Conservation (phyloP, 2,797 vertebrate species). For the Eptatretus atami region DNA sequence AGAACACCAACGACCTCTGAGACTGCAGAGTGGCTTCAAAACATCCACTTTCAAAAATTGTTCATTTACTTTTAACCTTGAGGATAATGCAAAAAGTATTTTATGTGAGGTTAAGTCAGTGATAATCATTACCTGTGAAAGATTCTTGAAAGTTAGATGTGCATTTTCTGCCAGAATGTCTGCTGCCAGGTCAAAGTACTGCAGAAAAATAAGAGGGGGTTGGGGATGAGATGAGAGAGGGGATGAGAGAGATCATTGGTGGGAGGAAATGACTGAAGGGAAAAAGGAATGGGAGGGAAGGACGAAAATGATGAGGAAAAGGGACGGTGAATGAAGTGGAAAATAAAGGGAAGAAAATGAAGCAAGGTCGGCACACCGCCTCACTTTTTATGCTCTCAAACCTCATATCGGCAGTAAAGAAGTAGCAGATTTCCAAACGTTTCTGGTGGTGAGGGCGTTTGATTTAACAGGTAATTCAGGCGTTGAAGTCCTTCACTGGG, state of each 20-base stretch:
- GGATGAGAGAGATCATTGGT: background rate
- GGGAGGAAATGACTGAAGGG: background rate
- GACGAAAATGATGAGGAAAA: background rate
- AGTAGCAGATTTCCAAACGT: conserved; percentile 68
- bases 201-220: conserved; percentile 9
- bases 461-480: conserved; percentile 59
- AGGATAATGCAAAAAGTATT: no score
- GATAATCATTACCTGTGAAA: conserved; percentile 25
- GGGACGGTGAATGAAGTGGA: background rate
- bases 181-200: conserved; percentile 70
- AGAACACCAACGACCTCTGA: no score
- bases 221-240: background rate
- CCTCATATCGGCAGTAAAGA: conserved; percentile 68
- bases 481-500: conserved; percentile 74
- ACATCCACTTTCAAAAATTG: no score
- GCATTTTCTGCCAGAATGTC: conserved; percentile 79
- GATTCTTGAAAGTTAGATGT: conserved; percentile 62
- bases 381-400: conserved; percentile 11
- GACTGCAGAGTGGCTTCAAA: no score
- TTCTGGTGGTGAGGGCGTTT: conserved; percentile 57
- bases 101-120: background rate
- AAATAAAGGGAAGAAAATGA: no score
- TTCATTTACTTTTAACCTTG: no score
- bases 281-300: background rate
- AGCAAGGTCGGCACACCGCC: no score